A percentile compares a stretch with the other conserved stretches of the same genome.
Evolutionary conservation across 1,140 invertebrate species (phyloP).

Genomic region (silkworm (Bombyx mori)): DNA sequence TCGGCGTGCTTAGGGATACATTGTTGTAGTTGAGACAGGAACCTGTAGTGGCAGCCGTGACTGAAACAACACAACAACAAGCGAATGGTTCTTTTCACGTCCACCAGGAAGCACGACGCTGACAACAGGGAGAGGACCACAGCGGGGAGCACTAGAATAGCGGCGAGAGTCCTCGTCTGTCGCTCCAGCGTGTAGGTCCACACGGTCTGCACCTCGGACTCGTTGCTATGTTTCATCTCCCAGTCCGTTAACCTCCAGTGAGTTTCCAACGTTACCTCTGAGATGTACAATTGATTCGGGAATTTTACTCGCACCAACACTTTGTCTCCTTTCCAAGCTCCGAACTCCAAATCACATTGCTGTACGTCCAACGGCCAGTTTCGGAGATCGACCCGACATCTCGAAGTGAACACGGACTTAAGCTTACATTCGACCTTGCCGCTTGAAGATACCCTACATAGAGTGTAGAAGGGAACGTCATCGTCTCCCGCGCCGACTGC

Average conservation of each 20-base stretch:
- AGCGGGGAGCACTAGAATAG: background rate
- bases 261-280: background rate
- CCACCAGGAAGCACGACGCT: background rate
- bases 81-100: background rate
- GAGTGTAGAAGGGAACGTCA: background rate
- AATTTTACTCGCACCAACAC: slow-evolving; percentile 12
- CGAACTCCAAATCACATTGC: slow-evolving; percentile 14
- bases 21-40: background rate
- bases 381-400: slow-evolving; percentile 16
- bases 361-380: slow-evolving; percentile 35
- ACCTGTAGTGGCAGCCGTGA: background rate
- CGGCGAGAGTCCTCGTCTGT: background rate
- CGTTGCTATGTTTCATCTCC: background rate
- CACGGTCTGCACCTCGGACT: background rate
- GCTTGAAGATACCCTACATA: background rate
- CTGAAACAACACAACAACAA: slow-evolving; percentile 1
- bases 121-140: background rate
- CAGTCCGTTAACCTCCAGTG: background rate
- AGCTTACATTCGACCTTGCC: background rate
- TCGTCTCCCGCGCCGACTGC: background rate
- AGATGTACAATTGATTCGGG: background rate
- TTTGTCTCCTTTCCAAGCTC: background rate
- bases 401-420: slow-evolving; percentile 5
- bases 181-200: background rate
- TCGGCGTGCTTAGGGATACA: background rate